Conservation (phyloP, 2,113 vertebrate species). For the Oophaga pumilio region DNA sequence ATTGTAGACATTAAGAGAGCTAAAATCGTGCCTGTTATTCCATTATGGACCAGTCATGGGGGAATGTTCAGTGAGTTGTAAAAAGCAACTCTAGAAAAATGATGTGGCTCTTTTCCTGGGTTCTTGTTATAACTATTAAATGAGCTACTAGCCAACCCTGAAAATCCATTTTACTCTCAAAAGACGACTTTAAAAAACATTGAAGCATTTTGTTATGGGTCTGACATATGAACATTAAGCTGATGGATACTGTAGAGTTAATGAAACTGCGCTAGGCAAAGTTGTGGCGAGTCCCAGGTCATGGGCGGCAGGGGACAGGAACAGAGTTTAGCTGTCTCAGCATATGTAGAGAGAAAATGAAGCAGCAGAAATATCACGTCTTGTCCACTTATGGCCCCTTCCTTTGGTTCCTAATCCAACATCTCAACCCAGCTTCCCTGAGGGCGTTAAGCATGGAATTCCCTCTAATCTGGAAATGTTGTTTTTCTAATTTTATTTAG, state of each 20-base stretch:
- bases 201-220: constrained; percentile 22
- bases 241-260: constrained; percentile 50
- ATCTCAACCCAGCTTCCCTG: constrained; percentile 24
- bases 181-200: constrained; percentile 33
- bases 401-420: constrained; percentile 35
- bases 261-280: constrained; percentile 37
- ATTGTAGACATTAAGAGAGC: constrained; percentile 16
- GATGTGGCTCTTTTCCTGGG: constrained; percentile 17
- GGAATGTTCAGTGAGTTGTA: constrained; percentile 25
- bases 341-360: background rate
- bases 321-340: constrained; percentile 28
- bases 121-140: constrained; percentile 22
- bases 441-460: constrained; percentile 42
- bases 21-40: constrained; percentile 15
- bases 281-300: constrained; percentile 19
- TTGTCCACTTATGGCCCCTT: constrained; percentile 30
- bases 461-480: constrained; percentile 44
- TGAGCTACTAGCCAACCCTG: constrained; percentile 35
- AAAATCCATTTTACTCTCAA: constrained; percentile 21
- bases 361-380: constrained; percentile 33
- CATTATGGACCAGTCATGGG: constrained; percentile 23
- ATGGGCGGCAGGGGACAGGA: background rate
- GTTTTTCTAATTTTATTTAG: constrained; percentile 46
- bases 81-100: constrained; percentile 29
- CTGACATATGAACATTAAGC: constrained; percentile 26